phyloP scores from a whole-genome alignment of 2,888 invertebrate species.

The Spodoptera exigua region DNA sequence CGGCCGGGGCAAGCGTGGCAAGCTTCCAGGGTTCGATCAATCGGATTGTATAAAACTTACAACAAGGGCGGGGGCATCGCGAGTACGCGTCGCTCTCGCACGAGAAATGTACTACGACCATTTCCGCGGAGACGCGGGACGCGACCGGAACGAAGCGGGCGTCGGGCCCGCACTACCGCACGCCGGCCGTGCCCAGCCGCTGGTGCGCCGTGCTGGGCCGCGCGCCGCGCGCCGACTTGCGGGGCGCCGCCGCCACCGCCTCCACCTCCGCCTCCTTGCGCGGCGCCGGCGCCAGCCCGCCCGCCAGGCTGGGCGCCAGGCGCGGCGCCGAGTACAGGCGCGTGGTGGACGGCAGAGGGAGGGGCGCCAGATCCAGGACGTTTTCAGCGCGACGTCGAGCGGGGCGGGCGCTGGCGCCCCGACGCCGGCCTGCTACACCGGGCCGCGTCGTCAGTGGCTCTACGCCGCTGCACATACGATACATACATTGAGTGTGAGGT shows the following conservation, averaged over 20 bases:
- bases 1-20: slow-evolving; percentile 19
- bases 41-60: slow-evolving; percentile 51
- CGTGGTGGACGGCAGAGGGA: slow-evolving; percentile 94
- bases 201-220: too few species aligned
- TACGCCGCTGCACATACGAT: slow-evolving; percentile 69
- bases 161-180: neutral
- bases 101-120: slow-evolving; percentile 19
- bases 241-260: slow-evolving; percentile 40
- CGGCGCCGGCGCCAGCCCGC: neutral
- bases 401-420: slow-evolving; percentile 90
- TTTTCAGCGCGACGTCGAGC: slow-evolving; percentile 90
- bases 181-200: too few species aligned
- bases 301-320: slow-evolving; percentile 3
- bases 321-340: slow-evolving; percentile 88
- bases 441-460: slow-evolving; percentile 82
- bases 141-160: slow-evolving; percentile 4
- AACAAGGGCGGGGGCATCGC: slow-evolving; percentile 50
- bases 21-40: slow-evolving; percentile 43
- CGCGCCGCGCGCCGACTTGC: neutral
- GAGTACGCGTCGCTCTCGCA: slow-evolving; percentile 32
- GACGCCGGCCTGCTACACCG: slow-evolving; percentile 78
- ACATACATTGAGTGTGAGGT: neutral
- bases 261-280: slow-evolving; percentile 67
- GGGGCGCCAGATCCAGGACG: slow-evolving; percentile 92
- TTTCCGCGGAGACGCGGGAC: slow-evolving; percentile 25